Base-by-base conservation (phyloP, 2,797 vertebrate species). In the Hafferia zeledoni region DNA sequence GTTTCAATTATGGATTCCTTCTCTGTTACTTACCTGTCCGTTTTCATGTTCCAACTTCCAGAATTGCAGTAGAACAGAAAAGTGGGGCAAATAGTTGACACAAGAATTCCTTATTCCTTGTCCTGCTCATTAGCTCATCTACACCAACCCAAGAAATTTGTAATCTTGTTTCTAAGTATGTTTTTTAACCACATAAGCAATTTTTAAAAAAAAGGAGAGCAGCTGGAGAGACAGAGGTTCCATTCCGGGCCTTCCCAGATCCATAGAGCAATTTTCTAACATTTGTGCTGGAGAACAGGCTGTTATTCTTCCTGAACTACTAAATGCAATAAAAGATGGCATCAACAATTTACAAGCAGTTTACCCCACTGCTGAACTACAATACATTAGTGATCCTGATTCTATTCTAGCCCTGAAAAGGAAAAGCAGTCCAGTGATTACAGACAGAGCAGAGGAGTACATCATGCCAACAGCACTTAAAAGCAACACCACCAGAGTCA, bases 401-500 rank as follows among this genome's bases (percentile, higher is more conserved):
- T 23, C 55, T 8, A 0, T 49, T 67, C 72, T 30, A 81, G 39
- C 47, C 67, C 67, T 70, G 76, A 67, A 75, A 94, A 89, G 56
- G 78, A 82, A 89, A 84, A 6, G 31, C 33, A 83, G 46, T 28
- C 69, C 41, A 39, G 55, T 6, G 47, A 39, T 46, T 69, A 43
- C 0, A 65, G 69, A 30, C 57, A 83, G 74, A 72, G 44, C 68
- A 83, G 60, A 9, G 23, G 61, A 91, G n/a, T 8, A 60, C 53
- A 47, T 23, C 22, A 33, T 2, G 2, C 50, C 39, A 75, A 55
- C 35, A 59, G 43, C 1, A 1, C 52, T 85, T 44, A 69, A 63
- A 89, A 64, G 57, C 50, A 44, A 27, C 61, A 63, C 4, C 35
- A 12, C 24, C 0, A 0, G 20, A 55, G 35, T 23, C 23, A 20